Evolutionary conservation across 2,113 vertebrate species (phyloP), one percentile per base, ranked within the genome.

Genomic region (Microtus montanus): DNA sequence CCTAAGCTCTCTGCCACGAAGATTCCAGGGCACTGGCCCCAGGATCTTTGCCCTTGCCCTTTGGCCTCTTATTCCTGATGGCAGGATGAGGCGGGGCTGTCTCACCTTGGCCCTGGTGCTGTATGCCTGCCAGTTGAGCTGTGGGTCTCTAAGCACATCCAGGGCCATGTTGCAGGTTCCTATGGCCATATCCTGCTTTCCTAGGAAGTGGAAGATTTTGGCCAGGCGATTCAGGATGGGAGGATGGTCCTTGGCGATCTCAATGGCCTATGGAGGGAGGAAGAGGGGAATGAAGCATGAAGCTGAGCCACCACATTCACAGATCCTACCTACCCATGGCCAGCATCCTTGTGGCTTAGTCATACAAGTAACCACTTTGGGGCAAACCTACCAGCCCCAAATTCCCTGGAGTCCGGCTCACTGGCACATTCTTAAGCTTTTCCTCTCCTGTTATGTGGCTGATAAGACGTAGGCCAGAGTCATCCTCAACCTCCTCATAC

Each of bases 91-190:
- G 61, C 13, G 17, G 52, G 44, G 20, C 19, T 30, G 22, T n/a
- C 95, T n/a, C 86, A 98, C 99, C 98, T 99, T 99, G 73, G 98
- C 99, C 2, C 97, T 97, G 1, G 98, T 99, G 96, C 98, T 98
- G 98, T 99, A 99, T 0, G 98, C 98, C 98, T 99, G 99, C 99
- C 99, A 98, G 97, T 98, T 99, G 93, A 99, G 98, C 93, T 98
- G 98, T 0, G 98, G 98, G 38, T 99, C 99, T 77, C 95, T 96
- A 35, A 98, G 98, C 44, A 98, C 95, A 41, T 98, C 98, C 26
- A 99, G 97, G 9, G 98, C 98, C 98, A 99, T 99, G 74, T 98
- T 99, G 96, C 98, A 98, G 93, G 98, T 98, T 66, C 98, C 98
- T 80, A 97, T 99, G 70, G 98, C 98, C 98, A 98, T 98, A 47